A percentile compares a stretch with the other conserved stretches of the same genome.
Conservation (phyloP, 2,797 vertebrate species). For the Cichlasoma orientale region DNA sequence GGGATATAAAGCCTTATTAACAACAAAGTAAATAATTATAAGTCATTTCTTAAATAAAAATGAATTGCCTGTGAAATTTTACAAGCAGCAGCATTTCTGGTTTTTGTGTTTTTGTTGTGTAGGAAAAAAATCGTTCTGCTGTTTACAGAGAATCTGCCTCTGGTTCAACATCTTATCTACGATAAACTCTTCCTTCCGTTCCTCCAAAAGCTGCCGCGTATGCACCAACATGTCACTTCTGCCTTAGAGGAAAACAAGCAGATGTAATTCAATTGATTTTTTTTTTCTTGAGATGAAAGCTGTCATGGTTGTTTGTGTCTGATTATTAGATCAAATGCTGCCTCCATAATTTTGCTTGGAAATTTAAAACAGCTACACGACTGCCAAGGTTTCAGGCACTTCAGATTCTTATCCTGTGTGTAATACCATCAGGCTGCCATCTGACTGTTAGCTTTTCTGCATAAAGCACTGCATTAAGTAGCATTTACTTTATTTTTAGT, state of each 20-base stretch:
- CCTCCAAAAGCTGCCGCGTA: constrained; percentile 14
- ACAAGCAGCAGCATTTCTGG: constrained; percentile 3
- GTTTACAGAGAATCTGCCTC: constrained; percentile 9
- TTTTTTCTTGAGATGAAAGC: not conserved
- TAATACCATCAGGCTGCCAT: not conserved
- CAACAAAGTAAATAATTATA: not conserved
- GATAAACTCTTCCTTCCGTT: constrained; percentile 62
- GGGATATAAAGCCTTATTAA: not conserved
- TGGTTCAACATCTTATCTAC: constrained; percentile 49
- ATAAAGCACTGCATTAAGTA: not conserved
- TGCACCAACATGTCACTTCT: not conserved
- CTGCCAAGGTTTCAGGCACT: not conserved
- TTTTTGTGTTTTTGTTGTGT: constrained; percentile 9
- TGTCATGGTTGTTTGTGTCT: not conserved
- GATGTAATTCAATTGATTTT: not conserved
- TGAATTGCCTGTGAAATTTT: not conserved
- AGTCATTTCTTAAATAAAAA: not conserved
- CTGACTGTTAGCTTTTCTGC: not conserved
- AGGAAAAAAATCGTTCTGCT: not conserved
- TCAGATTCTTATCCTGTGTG: too few species aligned
- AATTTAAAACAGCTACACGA: not conserved
- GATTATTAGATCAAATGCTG: not conserved
- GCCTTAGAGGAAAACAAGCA: not conserved
- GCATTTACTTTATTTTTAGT: not conserved
- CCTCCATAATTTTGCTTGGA: not conserved